Percentiles rank a stretch among this genome's conserved stretches.
phyloP scores from a whole-genome alignment of 2,797 vertebrate species.

The Cyprinella venusta region DNA sequence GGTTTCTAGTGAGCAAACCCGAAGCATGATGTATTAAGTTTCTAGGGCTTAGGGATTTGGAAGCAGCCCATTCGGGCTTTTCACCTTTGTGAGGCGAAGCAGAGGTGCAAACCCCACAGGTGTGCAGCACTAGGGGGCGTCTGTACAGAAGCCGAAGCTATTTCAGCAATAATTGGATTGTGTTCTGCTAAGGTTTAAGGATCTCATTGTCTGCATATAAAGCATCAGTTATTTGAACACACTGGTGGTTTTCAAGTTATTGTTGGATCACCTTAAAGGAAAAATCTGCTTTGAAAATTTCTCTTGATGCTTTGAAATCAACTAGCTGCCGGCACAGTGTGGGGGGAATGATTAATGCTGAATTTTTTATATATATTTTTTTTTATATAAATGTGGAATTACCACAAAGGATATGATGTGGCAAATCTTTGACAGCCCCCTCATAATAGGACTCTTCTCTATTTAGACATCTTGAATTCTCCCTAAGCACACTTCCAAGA shows the following conservation, averaged over 20 bases:
- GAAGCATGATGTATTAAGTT: slow-evolving; percentile 29
- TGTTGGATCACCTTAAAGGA: slow-evolving; percentile 54
- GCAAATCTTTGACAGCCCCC: slow-evolving; percentile 48
- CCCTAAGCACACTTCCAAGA: slow-evolving; percentile 29
- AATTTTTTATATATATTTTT: background rate
- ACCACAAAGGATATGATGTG: slow-evolving; percentile 58
- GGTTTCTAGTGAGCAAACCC: slow-evolving; percentile 33
- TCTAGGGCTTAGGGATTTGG: slow-evolving; percentile 39
- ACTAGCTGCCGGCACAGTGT: slow-evolving; percentile 24
- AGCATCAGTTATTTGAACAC: slow-evolving; percentile 49
- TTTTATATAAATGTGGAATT: slow-evolving; percentile 59
- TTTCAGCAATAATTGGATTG: slow-evolving; percentile 1
- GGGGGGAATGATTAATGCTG: slow-evolving; percentile 53
- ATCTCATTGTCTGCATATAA: slow-evolving; percentile 19
- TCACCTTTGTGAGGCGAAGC: slow-evolving; percentile 9
- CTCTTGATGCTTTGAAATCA: slow-evolving; percentile 47
- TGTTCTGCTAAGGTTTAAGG: background rate
- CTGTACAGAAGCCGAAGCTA: slow-evolving; percentile 10
- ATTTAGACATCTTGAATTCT: slow-evolving; percentile 35
- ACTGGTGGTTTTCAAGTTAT: slow-evolving; percentile 52
- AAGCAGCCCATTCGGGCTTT: slow-evolving; percentile 39
- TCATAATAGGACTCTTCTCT: slow-evolving; percentile 30
- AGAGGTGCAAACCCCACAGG: slow-evolving; percentile 23
- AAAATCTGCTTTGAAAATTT: slow-evolving; percentile 56
- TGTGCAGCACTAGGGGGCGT: background rate